These are phyloP conservation scores for Ivindomyrus marchei DNA, from an alignment of 2,113 vertebrate genomes.

Conservation along the genomic window DNA sequence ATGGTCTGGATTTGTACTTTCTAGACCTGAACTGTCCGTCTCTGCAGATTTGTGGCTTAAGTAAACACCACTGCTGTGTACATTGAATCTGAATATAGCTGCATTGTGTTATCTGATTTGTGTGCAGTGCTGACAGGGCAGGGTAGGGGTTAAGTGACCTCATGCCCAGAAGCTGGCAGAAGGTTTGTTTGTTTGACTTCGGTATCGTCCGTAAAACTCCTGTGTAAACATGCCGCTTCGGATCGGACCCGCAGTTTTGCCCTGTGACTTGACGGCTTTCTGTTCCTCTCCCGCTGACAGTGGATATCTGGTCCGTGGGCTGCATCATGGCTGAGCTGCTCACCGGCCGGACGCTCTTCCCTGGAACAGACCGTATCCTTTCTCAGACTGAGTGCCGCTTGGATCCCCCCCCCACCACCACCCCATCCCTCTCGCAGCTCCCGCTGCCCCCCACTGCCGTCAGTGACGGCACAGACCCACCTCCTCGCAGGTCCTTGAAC, in stretches of 20 bases:
- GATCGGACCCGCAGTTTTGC: background rate
- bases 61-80: background rate
- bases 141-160: background rate
- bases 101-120: background rate
- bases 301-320: slow-evolving; percentile 99
- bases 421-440: background rate
- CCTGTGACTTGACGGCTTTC: background rate
- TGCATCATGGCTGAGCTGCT: slow-evolving; percentile 99
- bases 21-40: no score
- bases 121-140: background rate
- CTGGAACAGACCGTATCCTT: slow-evolving; percentile 99
- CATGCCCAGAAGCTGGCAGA: background rate
- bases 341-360: slow-evolving; percentile 92
- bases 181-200: background rate
- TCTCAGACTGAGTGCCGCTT: background rate
- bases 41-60: background rate
- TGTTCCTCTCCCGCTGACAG: slow-evolving; percentile 54
- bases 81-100: background rate
- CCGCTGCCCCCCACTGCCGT: background rate
- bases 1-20: no score
- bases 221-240: background rate
- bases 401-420: background rate
- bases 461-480: background rate
- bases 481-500: background rate
- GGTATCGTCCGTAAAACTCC: background rate